Conservation (phyloP, 2,888 invertebrate genomes). For the Orthosia cruda region DNA sequence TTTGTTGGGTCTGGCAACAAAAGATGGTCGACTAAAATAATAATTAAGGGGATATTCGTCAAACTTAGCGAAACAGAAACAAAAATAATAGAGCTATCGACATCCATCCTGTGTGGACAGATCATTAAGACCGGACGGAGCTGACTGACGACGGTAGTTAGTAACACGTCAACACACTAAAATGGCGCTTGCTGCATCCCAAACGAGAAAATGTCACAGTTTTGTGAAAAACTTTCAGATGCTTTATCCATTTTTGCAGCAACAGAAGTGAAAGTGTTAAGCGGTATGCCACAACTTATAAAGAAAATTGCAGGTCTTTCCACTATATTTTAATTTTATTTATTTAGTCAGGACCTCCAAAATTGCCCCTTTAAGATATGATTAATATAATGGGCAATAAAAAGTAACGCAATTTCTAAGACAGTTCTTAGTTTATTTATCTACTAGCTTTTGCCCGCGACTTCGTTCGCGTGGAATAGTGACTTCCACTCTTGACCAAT, state of each 20-base stretch:
- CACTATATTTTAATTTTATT: background rate
- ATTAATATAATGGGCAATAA: background rate
- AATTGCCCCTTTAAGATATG: background rate
- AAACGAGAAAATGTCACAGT: slow-evolving; percentile 1
- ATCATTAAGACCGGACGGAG: slow-evolving; percentile 81
- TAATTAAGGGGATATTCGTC: slow-evolving; percentile 55
- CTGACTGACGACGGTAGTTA: slow-evolving; percentile 78
- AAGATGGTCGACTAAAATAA: slow-evolving; percentile 10
- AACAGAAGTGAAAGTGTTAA: background rate
- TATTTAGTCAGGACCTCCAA: background rate
- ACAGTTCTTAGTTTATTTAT: too few relatives aligned
- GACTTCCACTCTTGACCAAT: too few relatives aligned
- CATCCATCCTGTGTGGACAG: slow-evolving; percentile 83
- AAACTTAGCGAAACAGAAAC: slow-evolving; percentile 46
- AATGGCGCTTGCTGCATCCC: slow-evolving; percentile 72
- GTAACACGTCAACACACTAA: slow-evolving; percentile 71
- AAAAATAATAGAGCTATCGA: slow-evolving; percentile 73
- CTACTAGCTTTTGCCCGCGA: too few relatives aligned
- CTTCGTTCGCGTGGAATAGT: too few relatives aligned
- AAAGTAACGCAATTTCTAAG: background rate
- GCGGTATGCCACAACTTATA: too few relatives aligned
- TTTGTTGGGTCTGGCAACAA: background rate
- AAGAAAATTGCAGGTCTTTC: too few relatives aligned
- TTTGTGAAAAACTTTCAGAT: background rate
- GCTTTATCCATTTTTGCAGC: background rate